phyloP scores from a whole-genome alignment of 1,140 invertebrate genomes.

The Argopecten irradians region DNA sequence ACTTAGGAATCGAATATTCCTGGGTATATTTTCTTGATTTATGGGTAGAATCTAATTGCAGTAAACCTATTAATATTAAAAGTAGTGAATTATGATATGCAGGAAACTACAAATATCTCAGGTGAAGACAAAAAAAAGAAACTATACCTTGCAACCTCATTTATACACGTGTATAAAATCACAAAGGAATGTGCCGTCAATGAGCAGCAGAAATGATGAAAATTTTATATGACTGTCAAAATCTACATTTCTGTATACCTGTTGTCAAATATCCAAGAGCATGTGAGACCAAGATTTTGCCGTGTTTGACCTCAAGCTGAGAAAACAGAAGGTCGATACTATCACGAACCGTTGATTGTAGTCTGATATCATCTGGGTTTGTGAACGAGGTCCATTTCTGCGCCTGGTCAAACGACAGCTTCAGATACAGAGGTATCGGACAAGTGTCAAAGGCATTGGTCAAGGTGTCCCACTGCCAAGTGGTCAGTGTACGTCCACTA shows the following conservation, averaged over 20 bases:
- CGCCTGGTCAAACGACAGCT: constrained; percentile 69
- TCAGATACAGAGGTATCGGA: constrained; percentile 69
- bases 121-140: too few species aligned
- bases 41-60: too few species aligned
- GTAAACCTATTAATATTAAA: too few species aligned
- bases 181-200: too few species aligned
- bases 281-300: constrained; percentile 64
- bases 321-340: constrained; percentile 68
- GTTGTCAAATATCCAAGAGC: constrained; percentile 69
- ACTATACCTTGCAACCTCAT: too few species aligned
- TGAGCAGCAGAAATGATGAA: too few species aligned
- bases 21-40: too few species aligned
- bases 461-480: constrained; percentile 59
- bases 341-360: constrained; percentile 61
- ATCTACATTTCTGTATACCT: constrained; percentile 51
- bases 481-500: constrained; percentile 57
- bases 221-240: too few species aligned
- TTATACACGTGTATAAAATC: too few species aligned
- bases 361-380: constrained; percentile 40
- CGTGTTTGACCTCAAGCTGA: constrained; percentile 65
- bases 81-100: too few species aligned
- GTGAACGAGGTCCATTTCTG: constrained; percentile 68
- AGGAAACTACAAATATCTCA: too few species aligned
- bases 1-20: too few species aligned
- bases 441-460: constrained; percentile 61